Percentiles rank a stretch among this genome's conserved stretches.
Conservation (phyloP, 2,797 vertebrate species). For the Sternotherus odoratus region DNA sequence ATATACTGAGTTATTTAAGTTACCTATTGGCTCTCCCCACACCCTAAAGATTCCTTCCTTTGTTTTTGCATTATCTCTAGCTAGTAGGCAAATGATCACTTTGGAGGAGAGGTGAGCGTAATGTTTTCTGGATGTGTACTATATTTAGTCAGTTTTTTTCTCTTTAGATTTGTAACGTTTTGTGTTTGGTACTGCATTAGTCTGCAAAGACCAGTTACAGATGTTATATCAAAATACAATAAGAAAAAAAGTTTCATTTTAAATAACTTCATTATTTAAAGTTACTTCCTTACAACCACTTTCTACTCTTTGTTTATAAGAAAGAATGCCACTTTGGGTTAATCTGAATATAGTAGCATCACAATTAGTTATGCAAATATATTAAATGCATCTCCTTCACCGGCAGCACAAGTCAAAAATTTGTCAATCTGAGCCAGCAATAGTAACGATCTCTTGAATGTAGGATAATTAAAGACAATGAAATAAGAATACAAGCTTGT, state of each 20-base stretch:
- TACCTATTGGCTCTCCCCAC: neutral
- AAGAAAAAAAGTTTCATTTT: neutral
- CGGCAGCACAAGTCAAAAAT: neutral
- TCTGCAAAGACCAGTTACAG: neutral
- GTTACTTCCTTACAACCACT: neutral
- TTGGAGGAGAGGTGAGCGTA: neutral
- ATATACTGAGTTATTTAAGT: neutral
- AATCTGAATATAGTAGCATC: neutral
- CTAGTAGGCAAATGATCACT: neutral
- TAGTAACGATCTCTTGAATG: neutral
- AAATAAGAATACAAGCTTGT: neutral
- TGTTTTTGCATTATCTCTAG: neutral
- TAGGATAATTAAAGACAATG: neutral
- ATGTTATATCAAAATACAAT: neutral
- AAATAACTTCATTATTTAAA: neutral
- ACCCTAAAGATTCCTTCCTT: neutral
- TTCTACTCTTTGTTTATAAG: neutral
- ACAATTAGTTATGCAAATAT: neutral
- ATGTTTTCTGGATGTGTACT: neutral
- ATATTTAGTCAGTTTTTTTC: conserved; percentile 5
- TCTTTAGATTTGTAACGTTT: neutral
- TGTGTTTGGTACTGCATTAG: conserved; percentile 18
- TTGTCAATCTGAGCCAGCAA: neutral
- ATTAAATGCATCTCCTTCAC: neutral
- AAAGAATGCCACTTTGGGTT: neutral